Evolutionary conservation across 2,888 invertebrate species (phyloP), one percentile per base, ranked within the genome.

Genomic region (Xestobium rufovillosum): DNA sequence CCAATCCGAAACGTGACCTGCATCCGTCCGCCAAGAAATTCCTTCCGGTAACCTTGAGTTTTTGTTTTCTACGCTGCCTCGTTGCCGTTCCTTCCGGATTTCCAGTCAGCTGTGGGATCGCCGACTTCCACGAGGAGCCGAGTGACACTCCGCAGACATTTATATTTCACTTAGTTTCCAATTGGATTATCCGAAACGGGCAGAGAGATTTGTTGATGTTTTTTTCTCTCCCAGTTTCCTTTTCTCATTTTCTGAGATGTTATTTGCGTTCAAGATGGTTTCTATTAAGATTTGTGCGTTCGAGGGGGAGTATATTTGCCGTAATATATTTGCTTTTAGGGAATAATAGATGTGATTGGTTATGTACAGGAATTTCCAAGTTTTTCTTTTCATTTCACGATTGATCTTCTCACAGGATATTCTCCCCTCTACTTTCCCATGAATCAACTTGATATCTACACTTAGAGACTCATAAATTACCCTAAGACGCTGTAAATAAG

Each of bases 91-190:
- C 34, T 38, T 4, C 45, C 44, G 41, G 34, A n/a, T 27, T 34
- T 19, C n/a, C 43, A 44, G 40, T 42, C 47, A 43, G 44, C 48
- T 44, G 45, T 51, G 48, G 45, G 47, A 49, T 51, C 50, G 49
- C 39, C 46, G 44, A 37, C 47, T 36, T 41, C 32, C 36, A 42
- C 39, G 38, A 33, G 34, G 29, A 40, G 38, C 35, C 37, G 40
- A 38, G 43, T 47, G 50, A 53, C 51, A 51, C 52, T 51, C 49
- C 42, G 49, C 50, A 51, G 52, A 52, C 52, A 55, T 54, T 55
- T 55, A 54, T 55, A 54, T 55, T 55, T 54, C 52, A 55, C 52
- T 55, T 54, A 55, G 52, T 53, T 55, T 53, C 53, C 52, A 19
- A 54, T 55, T 53, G 52, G 53, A 53, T 55, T 55, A 55, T 50